Conservation (phyloP, 2,113 vertebrate species). For the Oenanthe melanoleuca region DNA sequence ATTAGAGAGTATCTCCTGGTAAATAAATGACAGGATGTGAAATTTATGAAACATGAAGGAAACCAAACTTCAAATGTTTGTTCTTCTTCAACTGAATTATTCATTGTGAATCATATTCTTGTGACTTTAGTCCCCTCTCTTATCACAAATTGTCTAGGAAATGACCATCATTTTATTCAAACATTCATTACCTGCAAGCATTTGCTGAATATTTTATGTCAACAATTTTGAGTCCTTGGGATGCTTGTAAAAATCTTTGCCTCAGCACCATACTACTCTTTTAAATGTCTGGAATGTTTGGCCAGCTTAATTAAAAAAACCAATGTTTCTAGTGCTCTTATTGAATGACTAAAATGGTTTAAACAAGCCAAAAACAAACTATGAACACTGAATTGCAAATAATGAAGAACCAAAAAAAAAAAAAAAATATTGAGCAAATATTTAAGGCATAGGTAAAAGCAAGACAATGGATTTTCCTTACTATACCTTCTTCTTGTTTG, state of each 20-base stretch:
- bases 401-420: neutral
- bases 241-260: neutral
- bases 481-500: neutral
- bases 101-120: neutral
- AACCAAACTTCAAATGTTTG: neutral
- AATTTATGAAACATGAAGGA: neutral
- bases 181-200: conserved; percentile 26
- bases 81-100: neutral
- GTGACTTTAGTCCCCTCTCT: neutral
- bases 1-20: neutral
- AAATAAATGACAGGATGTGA: neutral
- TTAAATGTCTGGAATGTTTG: neutral
- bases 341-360: neutral
- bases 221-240: neutral
- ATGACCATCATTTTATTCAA: conserved; percentile 10
- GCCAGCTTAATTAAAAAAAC: neutral
- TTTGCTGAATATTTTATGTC: conserved; percentile 36
- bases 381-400: neutral
- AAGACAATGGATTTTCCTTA: neutral
- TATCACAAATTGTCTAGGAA: neutral
- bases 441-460: neutral
- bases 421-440: neutral
- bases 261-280: neutral
- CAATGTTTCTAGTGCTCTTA: neutral
- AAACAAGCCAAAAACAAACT: neutral